A percentile compares a stretch with the other conserved stretches of the same genome.
These are phyloP conservation scores for Aphodius granarius DNA, from an alignment of 2,888 invertebrate genomes.

Conservation along the genomic window DNA sequence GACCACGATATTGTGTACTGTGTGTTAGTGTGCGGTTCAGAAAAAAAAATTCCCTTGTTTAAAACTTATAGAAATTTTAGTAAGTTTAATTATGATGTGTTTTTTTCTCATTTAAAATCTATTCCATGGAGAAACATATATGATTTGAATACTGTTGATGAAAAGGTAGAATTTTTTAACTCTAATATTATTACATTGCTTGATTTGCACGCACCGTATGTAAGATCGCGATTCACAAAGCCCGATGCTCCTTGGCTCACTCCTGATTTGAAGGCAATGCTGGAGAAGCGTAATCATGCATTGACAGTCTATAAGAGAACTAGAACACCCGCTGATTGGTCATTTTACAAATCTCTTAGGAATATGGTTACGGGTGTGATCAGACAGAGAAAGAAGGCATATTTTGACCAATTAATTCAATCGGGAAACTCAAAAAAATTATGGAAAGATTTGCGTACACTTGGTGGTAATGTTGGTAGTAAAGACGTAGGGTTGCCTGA, in stretches of 20 bases:
- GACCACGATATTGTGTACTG: conserved; percentile 6
- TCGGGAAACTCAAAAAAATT: not conserved
- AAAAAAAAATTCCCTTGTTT: not conserved
- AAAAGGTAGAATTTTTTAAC: not conserved
- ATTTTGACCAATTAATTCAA: not conserved
- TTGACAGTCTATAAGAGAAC: not conserved
- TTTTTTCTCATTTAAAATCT: not conserved
- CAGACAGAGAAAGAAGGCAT: not conserved
- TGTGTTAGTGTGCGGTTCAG: not conserved
- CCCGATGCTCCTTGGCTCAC: not conserved
- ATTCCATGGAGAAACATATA: not conserved
- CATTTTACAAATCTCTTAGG: not conserved
- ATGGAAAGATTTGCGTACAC: not conserved
- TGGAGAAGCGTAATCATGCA: not conserved
- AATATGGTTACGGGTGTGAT: not conserved
- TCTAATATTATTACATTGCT: not conserved
- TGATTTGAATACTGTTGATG: not conserved
- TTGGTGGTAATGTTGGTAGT: not conserved
- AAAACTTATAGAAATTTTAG: conserved; percentile 3
- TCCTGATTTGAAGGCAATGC: not conserved
- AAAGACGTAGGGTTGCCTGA: not conserved
- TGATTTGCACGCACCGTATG: conserved; percentile 7
- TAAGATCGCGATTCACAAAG: not conserved
- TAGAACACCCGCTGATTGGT: not conserved
- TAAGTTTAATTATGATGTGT: not conserved